Evolutionary conservation across 2,113 vertebrate species (phyloP).

Genomic region (Ciconia maguari): DNA sequence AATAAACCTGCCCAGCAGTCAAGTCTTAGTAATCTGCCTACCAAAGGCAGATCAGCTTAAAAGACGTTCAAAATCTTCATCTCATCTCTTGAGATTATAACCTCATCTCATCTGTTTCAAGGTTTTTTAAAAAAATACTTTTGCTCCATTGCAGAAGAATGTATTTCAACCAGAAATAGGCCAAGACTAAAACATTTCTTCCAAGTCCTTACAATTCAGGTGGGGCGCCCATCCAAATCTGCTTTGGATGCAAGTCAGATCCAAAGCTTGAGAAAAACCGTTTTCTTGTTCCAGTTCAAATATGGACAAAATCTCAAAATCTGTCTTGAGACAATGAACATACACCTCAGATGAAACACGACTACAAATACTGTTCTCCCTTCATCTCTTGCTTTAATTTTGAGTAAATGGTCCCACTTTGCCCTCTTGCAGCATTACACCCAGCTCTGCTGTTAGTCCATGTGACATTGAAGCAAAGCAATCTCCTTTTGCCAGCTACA

Average conservation of each 20-base stretch:
- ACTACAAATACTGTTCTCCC: background rate
- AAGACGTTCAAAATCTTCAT: background rate
- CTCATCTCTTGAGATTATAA: background rate
- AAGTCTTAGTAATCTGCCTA: background rate
- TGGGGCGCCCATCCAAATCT: conserved; percentile 49
- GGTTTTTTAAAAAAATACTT: background rate
- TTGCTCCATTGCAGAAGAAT: conserved; percentile 4
- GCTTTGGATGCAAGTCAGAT: conserved; percentile 47
- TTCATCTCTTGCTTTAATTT: background rate
- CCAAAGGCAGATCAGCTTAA: background rate
- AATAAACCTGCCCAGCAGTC: background rate
- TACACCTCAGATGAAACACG: background rate
- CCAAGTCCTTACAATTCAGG: conserved; percentile 54
- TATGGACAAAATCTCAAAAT: conserved; percentile 51
- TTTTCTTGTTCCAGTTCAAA: conserved; percentile 60
- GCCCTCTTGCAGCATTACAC: background rate
- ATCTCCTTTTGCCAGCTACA: background rate
- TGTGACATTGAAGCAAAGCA: background rate
- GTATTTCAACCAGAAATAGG: conserved; percentile 26
- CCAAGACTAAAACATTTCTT: conserved; percentile 21
- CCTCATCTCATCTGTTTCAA: background rate
- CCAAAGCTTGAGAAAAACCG: conserved; percentile 34
- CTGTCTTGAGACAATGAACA: conserved; percentile 57
- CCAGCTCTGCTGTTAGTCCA: background rate
- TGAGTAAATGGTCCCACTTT: background rate